Conservation (phyloP, 2,888 invertebrate genomes). For the Osmoderma eremita region DNA sequence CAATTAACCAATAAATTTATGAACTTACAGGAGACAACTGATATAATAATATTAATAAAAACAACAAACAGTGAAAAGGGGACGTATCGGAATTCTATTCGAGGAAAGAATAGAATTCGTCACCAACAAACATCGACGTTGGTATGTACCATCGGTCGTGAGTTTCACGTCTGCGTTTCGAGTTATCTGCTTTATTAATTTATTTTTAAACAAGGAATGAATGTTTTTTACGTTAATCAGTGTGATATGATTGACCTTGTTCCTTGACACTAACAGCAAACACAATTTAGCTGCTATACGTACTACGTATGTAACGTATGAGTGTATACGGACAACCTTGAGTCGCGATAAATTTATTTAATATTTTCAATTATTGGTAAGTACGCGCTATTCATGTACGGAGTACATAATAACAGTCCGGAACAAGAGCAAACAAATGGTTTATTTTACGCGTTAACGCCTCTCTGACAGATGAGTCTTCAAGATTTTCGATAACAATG, state of each 20-base stretch:
- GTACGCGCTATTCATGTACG: constrained; percentile 19
- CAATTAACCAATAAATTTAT: constrained; percentile 15
- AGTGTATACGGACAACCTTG: constrained; percentile 27
- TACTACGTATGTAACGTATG: constrained; percentile 1
- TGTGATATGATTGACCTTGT: constrained; percentile 43
- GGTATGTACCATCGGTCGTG: constrained; percentile 16
- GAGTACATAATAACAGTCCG: constrained; percentile 19
- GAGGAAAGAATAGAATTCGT: constrained; percentile 17
- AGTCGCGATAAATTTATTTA: constrained; percentile 34
- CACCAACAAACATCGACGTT: neutral
- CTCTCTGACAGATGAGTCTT: neutral
- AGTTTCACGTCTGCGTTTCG: constrained; percentile 32
- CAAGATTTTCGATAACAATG: no score
- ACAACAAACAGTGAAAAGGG: no score
- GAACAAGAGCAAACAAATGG: constrained; percentile 23
- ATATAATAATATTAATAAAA: no score
- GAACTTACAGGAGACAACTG: no score
- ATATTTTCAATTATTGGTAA: constrained; percentile 37
- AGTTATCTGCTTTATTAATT: constrained; percentile 38
- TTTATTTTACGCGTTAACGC: constrained; percentile 17
- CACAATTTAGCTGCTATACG: constrained; percentile 21
- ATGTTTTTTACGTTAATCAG: constrained; percentile 42
- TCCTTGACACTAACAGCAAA: constrained; percentile 43
- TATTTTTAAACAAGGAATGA: constrained; percentile 42
- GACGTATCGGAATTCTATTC: neutral